These are phyloP conservation scores for Dissostichus mawsoni DNA, from an alignment of 2,113 vertebrate species.

Conservation along the genomic window DNA sequence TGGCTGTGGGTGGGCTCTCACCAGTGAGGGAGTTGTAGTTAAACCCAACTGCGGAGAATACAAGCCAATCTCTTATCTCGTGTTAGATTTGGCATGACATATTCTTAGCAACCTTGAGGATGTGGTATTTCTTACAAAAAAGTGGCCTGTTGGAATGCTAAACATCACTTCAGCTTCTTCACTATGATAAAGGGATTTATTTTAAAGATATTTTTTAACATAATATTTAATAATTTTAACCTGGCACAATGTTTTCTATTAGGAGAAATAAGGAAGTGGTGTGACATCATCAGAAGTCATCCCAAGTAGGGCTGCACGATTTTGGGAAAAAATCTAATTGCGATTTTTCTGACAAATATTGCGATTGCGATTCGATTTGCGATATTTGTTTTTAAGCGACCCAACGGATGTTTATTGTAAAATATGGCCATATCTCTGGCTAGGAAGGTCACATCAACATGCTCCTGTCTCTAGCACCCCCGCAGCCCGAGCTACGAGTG, in stretches of 20 bases:
- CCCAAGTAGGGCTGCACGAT: background rate
- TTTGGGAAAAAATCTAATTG: too few relatives aligned
- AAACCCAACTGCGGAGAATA: constrained; percentile 17
- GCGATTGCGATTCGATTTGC: too few relatives aligned
- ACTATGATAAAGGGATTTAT: background rate
- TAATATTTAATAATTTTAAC: background rate
- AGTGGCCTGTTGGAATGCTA: background rate
- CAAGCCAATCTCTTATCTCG: constrained; percentile 39
- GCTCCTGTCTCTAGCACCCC: too few relatives aligned
- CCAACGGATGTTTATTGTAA: too few relatives aligned
- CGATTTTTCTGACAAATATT: too few relatives aligned
- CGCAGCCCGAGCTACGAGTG: too few relatives aligned
- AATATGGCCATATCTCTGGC: too few relatives aligned
- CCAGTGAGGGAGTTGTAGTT: constrained; percentile 38
- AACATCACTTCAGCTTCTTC: constrained; percentile 3
- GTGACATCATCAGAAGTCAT: constrained; percentile 12
- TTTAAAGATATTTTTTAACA: background rate
- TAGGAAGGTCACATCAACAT: too few relatives aligned
- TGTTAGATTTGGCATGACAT: constrained; percentile 46
- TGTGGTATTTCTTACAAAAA: constrained; percentile 14
- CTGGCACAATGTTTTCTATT: background rate
- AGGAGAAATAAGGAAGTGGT: background rate
- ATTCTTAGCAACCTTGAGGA: constrained; percentile 9
- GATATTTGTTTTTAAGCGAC: too few relatives aligned
- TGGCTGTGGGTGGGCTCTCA: constrained; percentile 36